Evolutionary conservation across 2,797 vertebrate genomes (phyloP).

Genomic region (Eremophila alpestris): DNA sequence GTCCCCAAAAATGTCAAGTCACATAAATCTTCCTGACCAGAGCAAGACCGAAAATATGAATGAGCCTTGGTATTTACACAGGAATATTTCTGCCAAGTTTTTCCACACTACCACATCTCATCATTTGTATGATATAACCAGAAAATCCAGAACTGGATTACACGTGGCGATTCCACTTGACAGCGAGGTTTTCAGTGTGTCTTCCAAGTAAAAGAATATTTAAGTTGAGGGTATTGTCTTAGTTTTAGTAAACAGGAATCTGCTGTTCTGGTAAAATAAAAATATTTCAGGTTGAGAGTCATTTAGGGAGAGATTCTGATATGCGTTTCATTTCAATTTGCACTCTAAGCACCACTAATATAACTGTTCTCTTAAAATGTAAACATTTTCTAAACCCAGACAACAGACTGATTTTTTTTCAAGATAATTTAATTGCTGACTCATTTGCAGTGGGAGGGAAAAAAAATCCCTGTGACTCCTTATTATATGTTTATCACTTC

Average conservation of each 20-base stretch:
- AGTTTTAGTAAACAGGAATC: background rate
- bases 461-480: background rate
- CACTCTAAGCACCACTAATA: background rate
- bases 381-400: conserved; percentile 13
- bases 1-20: background rate
- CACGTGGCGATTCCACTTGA: background rate
- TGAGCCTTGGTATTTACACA: background rate
- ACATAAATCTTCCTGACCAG: background rate
- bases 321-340: background rate
- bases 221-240: background rate
- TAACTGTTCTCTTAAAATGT: background rate
- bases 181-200: background rate
- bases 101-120: background rate
- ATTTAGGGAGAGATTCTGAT: background rate
- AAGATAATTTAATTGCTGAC: conserved; percentile 46
- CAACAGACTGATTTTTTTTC: conserved; percentile 8
- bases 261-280: background rate
- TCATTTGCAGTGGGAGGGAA: conserved; percentile 23
- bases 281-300: background rate
- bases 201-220: background rate
- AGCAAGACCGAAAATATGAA: background rate
- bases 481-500: background rate
- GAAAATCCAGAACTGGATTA: background rate
- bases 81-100: background rate
- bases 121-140: background rate